Evolutionary conservation across 2,113 vertebrate species (phyloP), one percentile per base, ranked within the genome.

Genomic region (Xenus cinereus): DNA sequence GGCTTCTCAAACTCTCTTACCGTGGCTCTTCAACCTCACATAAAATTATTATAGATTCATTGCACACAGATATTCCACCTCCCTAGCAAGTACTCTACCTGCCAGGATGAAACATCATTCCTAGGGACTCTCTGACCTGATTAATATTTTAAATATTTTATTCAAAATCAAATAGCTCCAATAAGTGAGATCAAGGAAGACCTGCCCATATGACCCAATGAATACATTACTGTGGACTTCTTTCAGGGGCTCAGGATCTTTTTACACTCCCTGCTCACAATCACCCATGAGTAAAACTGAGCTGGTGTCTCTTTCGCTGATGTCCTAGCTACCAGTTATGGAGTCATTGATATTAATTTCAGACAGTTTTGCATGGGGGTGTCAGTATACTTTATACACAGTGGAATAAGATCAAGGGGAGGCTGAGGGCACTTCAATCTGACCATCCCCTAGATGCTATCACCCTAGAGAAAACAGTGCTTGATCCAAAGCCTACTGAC

Each of bases 61-160:
- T 81, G n/a, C 69, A 78, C 26, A 45, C 26, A 92, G 63, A 63
- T 83, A 92, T 90, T 81, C 73, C n/a, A 81, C 23, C 60, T 95
- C 27, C 56, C 30, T 50, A 56, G 73, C 11, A 87, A 85, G 41
- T 62, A n/a, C 7, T 73, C 7, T 93, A 23, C 45, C 83, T 90
- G 59, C 83, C 37, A 80, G 41, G 37, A 77, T 86, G 90, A 90
- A 93, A 27, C n/a, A 62, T 35, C 33, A 16, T 92, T 95, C 26
- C 89, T 51, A 89, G 79, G 59, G 15, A 90, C 51, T 76, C 48
- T 85, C 53, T 75, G 72, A 90, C 68, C 32, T 63, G 33, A 78
- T 91, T 80, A 94, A 91, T 91, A 79, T 84, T 95, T 91, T 12
- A 87, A 91, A 89, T 57, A 89, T 63, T 90, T 87, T 94, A 84